These are phyloP conservation scores for Plemyria rubiginata DNA, from an alignment of 2,888 invertebrate species.

Conservation along the genomic window DNA sequence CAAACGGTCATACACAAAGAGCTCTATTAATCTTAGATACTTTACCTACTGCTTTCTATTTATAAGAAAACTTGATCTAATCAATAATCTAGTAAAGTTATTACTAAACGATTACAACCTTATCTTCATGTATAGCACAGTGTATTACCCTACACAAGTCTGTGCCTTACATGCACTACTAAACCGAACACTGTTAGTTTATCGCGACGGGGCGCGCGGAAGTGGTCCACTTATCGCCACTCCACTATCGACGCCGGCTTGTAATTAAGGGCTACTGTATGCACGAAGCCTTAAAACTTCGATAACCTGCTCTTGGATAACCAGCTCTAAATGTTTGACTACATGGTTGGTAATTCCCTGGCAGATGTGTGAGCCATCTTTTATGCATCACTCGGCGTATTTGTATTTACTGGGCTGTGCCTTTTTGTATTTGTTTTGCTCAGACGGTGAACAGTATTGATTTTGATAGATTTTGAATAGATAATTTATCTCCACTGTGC, in stretches of 20 bases:
- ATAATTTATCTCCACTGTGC: neutral
- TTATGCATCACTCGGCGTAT: conserved; percentile 11
- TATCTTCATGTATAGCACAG: too few relatives aligned
- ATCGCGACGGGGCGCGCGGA: conserved; percentile 26
- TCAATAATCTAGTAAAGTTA: too few relatives aligned
- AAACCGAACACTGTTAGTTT: conserved; percentile 22
- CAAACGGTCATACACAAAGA: too few relatives aligned
- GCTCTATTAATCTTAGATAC: too few relatives aligned
- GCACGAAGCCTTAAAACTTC: conserved; percentile 29
- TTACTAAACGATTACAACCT: too few relatives aligned
- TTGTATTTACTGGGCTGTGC: conserved; percentile 1
- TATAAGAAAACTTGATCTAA: too few relatives aligned
- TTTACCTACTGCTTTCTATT: too few relatives aligned
- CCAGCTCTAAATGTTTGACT: neutral
- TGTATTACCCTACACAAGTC: too few relatives aligned
- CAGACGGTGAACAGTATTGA: neutral
- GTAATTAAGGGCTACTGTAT: conserved; percentile 28
- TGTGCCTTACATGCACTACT: neutral
- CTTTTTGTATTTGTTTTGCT: conserved; percentile 2
- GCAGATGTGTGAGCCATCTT: neutral
- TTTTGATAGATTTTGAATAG: neutral
- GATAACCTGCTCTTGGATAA: neutral
- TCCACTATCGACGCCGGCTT: conserved; percentile 25
- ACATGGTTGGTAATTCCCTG: neutral
- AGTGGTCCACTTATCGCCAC: conserved; percentile 31